These are phyloP conservation scores for Nerophis ophidion DNA, from an alignment of 2,113 vertebrate species.

Conservation along the genomic window DNA sequence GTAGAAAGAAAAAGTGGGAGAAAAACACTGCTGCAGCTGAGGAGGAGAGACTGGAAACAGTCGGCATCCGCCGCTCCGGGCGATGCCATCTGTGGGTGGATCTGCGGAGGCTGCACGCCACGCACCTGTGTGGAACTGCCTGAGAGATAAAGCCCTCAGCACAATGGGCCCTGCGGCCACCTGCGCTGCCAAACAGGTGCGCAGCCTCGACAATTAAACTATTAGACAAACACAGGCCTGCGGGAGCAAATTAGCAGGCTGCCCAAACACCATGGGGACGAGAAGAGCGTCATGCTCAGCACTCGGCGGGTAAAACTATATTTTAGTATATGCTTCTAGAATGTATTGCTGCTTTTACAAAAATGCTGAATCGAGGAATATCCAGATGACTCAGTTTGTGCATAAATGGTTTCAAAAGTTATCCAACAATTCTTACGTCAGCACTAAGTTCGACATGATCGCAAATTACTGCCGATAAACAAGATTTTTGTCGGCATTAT, in stretches of 20 bases:
- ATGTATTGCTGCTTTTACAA: too few relatives aligned
- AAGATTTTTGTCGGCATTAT: too few relatives aligned
- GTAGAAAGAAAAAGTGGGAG: constrained; percentile 31
- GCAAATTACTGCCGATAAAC: too few relatives aligned
- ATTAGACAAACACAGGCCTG: constrained; percentile 71
- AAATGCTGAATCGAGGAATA: too few relatives aligned
- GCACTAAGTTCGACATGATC: too few relatives aligned
- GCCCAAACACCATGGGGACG: constrained; percentile 50
- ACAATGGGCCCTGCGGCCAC: constrained; percentile 60
- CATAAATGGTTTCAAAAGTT: too few relatives aligned
- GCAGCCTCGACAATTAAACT: constrained; percentile 70
- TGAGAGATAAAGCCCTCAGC: constrained; percentile 59
- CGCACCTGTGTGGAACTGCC: constrained; percentile 71
- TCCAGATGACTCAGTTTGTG: too few relatives aligned
- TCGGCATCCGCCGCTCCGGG: constrained; percentile 50
- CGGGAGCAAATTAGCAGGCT: constrained; percentile 67
- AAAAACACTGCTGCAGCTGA: constrained; percentile 47
- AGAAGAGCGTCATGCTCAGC: constrained; percentile 54
- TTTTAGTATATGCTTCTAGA: too few relatives aligned
- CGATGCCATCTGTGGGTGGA: constrained; percentile 67
- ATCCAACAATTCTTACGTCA: too few relatives aligned
- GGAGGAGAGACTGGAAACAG: constrained; percentile 39
- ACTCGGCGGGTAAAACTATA: constrained; percentile 27
- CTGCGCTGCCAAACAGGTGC: constrained; percentile 70
- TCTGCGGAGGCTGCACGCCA: constrained; percentile 58